Evolutionary conservation across 2,113 vertebrate species (phyloP).

Genomic region (Melanotaenia duboulayi): DNA sequence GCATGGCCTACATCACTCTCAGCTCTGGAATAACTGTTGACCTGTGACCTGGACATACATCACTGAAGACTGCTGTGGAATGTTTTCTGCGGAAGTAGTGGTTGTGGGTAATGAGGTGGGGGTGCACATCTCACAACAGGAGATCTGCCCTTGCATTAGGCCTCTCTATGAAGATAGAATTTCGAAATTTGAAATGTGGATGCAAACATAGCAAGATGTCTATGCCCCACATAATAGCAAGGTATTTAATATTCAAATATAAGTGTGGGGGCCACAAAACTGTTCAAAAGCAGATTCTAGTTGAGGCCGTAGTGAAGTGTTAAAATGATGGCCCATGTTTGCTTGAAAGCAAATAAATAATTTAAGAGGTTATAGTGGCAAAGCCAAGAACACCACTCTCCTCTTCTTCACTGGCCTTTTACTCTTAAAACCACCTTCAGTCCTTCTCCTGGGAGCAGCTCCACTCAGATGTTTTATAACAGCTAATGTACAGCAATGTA

Average conservation of each 20-base stretch:
- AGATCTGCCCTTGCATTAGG: conserved; percentile 58
- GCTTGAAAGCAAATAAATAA: conserved; percentile 79
- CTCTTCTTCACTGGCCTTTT: conserved; percentile 32
- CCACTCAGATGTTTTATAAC: not conserved
- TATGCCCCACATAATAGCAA: conserved; percentile 45
- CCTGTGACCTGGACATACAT: conserved; percentile 75
- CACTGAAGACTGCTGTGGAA: conserved; percentile 74
- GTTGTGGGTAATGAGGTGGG: conserved; percentile 56
- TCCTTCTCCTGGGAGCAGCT: conserved; percentile 25
- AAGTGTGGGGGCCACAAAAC: conserved; percentile 30
- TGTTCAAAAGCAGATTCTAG: conserved; percentile 30
- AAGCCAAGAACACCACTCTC: conserved; percentile 33
- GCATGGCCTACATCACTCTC: conserved; percentile 38
- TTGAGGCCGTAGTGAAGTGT: conserved; percentile 35
- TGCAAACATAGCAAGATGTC: conserved; percentile 48
- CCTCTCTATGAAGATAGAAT: conserved; percentile 31
- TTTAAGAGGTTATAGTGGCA: conserved; percentile 60
- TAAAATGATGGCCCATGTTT: conserved; percentile 40
- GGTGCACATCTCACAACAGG: conserved; percentile 44
- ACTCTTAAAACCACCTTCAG: conserved; percentile 23
- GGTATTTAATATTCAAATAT: conserved; percentile 70
- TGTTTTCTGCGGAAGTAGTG: conserved; percentile 66
- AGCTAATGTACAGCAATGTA: too few species aligned
- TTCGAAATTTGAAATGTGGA: conserved; percentile 17
- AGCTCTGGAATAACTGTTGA: conserved; percentile 72